A percentile compares a stretch with the other conserved stretches of the same genome.
Conservation (phyloP, 2,113 vertebrate genomes). For the Leptobrachium leishanense region DNA sequence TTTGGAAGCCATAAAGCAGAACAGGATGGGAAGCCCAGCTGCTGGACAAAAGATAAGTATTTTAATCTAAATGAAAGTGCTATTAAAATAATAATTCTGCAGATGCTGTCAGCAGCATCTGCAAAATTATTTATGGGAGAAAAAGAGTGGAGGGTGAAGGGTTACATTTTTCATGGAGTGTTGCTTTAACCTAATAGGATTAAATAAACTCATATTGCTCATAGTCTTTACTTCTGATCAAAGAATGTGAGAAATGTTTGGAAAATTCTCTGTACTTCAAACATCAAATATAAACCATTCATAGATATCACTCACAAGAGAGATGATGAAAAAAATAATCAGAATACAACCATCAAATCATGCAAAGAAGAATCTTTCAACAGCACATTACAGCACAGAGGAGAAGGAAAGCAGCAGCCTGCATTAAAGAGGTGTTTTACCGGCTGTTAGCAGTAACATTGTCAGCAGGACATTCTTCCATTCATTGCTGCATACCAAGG, state of each 20-base stretch:
- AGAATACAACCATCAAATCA: neutral
- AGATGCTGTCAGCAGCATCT: too few species aligned
- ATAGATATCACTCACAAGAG: slow-evolving; percentile 9
- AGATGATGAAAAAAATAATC: neutral
- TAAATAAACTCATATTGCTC: too few species aligned
- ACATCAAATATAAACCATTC: neutral
- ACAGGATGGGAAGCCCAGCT: too few species aligned
- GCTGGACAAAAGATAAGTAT: too few species aligned
- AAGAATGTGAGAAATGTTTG: neutral
- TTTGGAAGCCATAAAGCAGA: too few species aligned
- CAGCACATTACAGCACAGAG: neutral
- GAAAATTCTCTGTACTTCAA: slow-evolving; percentile 12
- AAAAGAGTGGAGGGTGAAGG: too few species aligned
- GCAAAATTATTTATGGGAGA: too few species aligned
- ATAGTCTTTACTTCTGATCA: neutral
- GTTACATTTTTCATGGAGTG: too few species aligned
- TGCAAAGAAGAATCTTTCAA: slow-evolving; percentile 36
- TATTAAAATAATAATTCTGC: too few species aligned
- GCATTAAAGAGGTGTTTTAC: slow-evolving; percentile 6
- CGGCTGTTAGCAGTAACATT: slow-evolving; percentile 4
- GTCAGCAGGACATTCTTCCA: slow-evolving; percentile 16
- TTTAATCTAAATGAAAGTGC: too few species aligned
- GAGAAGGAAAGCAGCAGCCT: slow-evolving; percentile 10
- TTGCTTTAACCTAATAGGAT: too few species aligned
- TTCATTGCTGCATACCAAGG: slow-evolving; percentile 37